A percentile compares a stretch with the other conserved stretches of the same genome.
Conservation (phyloP, 2,797 vertebrate genomes). For the Odontamblyopus rebecca region DNA sequence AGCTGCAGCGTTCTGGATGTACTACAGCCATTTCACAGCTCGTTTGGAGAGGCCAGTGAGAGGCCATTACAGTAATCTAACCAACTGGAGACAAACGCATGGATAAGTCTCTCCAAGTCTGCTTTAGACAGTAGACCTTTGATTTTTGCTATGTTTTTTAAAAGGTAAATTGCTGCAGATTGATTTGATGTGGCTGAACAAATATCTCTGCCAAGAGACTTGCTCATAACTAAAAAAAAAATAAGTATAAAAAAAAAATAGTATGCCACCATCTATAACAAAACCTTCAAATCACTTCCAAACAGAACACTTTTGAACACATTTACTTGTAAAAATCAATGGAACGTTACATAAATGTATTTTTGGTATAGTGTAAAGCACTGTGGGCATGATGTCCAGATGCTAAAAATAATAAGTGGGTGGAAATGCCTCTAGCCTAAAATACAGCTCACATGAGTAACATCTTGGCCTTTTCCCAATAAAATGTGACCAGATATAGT, state of each 20-base stretch:
- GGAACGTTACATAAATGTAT: neutral
- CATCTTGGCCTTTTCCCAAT: slow-evolving; percentile 3
- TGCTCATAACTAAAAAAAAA: neutral
- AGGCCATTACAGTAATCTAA: too few relatives aligned
- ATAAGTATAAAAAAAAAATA: too few relatives aligned
- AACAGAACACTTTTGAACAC: neutral
- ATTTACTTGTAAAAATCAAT: neutral
- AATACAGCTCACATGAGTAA: slow-evolving; percentile 4
- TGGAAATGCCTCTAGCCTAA: slow-evolving; percentile 4
- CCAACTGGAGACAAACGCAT: too few relatives aligned
- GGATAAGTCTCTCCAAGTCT: too few relatives aligned
- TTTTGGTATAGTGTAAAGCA: neutral
- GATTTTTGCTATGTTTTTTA: too few relatives aligned
- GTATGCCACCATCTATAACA: too few relatives aligned
- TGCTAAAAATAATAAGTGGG: slow-evolving; percentile 14
- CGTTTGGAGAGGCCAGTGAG: too few relatives aligned
- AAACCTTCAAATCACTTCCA: neutral
- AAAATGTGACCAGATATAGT: neutral
- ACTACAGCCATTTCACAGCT: too few relatives aligned
- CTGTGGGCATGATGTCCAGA: slow-evolving; percentile 1
- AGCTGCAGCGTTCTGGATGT: too few relatives aligned
- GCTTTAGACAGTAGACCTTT: too few relatives aligned
- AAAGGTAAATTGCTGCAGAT: too few relatives aligned
- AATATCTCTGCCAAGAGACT: neutral
- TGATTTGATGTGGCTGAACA: too few relatives aligned